Percentiles rank a stretch among this genome's conserved stretches.
phyloP scores from a whole-genome alignment of 2,797 vertebrate species.

The Glyptemys insculpta region DNA sequence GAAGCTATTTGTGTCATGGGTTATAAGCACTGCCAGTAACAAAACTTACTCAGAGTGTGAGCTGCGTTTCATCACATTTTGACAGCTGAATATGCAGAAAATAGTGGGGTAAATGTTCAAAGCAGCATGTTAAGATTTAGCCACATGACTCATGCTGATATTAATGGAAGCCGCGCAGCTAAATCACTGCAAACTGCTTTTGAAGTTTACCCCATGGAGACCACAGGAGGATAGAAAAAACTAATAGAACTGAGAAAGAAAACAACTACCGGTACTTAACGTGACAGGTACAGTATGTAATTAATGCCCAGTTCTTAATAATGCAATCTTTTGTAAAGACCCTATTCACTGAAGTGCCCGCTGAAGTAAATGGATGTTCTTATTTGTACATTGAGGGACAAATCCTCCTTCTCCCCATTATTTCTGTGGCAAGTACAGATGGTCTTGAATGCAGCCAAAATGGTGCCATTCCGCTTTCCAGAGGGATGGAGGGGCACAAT shows the following conservation, averaged over 20 bases:
- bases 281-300: neutral
- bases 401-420: neutral
- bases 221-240: constrained; percentile 18
- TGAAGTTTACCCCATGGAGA: constrained; percentile 8
- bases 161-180: constrained; percentile 18
- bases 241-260: constrained; percentile 25
- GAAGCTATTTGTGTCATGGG: no score
- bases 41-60: constrained; percentile 19
- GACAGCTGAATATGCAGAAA: constrained; percentile 58
- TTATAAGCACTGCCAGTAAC: neutral
- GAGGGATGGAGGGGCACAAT: fast-evolving
- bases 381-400: neutral
- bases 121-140: constrained; percentile 42
- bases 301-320: neutral
- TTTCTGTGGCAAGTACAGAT: fast-evolving
- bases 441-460: neutral
- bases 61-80: constrained; percentile 35
- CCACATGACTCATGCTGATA: neutral
- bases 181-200: constrained; percentile 33
- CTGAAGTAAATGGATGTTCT: neutral
- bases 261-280: constrained; percentile 33
- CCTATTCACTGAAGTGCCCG: neutral
- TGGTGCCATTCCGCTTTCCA: neutral
- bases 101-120: constrained; percentile 51
- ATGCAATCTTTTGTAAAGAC: neutral